Conservation (phyloP, 2,888 invertebrate species). For the Zygothrica quintamaculata region DNA sequence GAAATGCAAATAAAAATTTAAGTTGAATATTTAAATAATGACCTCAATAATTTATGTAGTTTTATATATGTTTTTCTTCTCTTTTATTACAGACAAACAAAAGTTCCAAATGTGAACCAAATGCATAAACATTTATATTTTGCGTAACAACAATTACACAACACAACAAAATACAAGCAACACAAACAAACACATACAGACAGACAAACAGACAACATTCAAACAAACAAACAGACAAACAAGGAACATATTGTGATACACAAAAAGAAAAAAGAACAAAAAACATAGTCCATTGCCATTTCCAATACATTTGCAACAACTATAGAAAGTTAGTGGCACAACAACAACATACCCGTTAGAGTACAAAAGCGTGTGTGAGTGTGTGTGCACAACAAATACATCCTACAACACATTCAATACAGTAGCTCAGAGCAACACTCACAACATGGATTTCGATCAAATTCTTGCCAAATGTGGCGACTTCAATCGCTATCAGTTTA, state of each 20-base stretch:
- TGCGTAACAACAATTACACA: slow-evolving; percentile 37
- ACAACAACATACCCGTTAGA: slow-evolving; percentile 23
- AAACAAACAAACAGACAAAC: slow-evolving; percentile 11
- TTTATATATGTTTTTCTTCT: slow-evolving; percentile 7
- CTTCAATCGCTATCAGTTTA: slow-evolving; percentile 86
- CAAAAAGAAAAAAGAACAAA: slow-evolving; percentile 14
- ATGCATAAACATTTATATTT: slow-evolving; percentile 40
- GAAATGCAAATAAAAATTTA: too few species aligned
- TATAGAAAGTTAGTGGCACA: slow-evolving; percentile 9
- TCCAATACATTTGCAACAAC: too few species aligned
- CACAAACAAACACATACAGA: slow-evolving; percentile 24
- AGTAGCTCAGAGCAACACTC: background rate
- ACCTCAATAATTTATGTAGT: slow-evolving; percentile 5
- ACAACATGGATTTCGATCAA: slow-evolving; percentile 85
- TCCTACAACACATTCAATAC: background rate
- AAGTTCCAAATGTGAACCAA: slow-evolving; percentile 61
- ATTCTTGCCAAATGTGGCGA: slow-evolving; percentile 86
- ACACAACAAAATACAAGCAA: slow-evolving; percentile 4
- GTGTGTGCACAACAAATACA: slow-evolving; percentile 5
- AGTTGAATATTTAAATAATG: background rate
- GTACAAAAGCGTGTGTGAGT: slow-evolving; percentile 36
- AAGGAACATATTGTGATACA: slow-evolving; percentile 65
- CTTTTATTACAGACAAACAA: slow-evolving; percentile 47
- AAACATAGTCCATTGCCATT: too few species aligned
- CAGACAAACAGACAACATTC: background rate